phyloP scores from a whole-genome alignment of 2,113 vertebrate species.

The Dicrurus megarhynchus region DNA sequence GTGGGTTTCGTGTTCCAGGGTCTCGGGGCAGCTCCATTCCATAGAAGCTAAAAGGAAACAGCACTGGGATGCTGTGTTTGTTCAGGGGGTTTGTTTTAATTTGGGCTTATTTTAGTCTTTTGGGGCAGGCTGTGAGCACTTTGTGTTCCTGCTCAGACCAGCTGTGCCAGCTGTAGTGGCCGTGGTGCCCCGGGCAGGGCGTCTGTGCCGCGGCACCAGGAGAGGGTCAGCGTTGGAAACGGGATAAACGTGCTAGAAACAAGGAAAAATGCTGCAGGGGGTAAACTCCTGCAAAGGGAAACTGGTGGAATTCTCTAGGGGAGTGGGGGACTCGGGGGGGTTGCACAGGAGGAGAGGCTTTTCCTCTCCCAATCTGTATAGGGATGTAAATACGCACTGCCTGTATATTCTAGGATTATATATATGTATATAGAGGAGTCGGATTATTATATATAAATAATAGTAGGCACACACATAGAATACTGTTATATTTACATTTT shows the following conservation, averaged over 20 bases:
- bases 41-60: not conserved
- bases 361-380: not conserved
- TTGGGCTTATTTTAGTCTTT: not conserved
- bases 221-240: rapidly evolving
- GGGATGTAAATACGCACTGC: not conserved
- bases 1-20: not conserved
- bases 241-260: not conserved
- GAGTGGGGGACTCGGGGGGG: not conserved
- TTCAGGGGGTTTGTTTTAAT: not conserved
- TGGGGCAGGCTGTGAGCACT: not conserved
- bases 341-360: not conserved
- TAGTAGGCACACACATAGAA: not conserved
- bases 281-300: not conserved
- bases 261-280: not conserved
- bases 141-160: not conserved
- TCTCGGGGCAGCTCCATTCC: not conserved
- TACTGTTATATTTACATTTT: constrained; percentile 25
- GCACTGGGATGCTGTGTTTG: not conserved
- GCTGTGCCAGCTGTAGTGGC: not conserved
- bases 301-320: not conserved
- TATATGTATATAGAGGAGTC: constrained; percentile 40
- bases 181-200: not conserved
- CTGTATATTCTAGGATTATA: constrained; percentile 16
- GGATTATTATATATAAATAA: not conserved
- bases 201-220: not conserved